These are phyloP conservation scores for Ictalurus furcatus DNA, from an alignment of 2,113 vertebrate species.

Conservation along the genomic window DNA sequence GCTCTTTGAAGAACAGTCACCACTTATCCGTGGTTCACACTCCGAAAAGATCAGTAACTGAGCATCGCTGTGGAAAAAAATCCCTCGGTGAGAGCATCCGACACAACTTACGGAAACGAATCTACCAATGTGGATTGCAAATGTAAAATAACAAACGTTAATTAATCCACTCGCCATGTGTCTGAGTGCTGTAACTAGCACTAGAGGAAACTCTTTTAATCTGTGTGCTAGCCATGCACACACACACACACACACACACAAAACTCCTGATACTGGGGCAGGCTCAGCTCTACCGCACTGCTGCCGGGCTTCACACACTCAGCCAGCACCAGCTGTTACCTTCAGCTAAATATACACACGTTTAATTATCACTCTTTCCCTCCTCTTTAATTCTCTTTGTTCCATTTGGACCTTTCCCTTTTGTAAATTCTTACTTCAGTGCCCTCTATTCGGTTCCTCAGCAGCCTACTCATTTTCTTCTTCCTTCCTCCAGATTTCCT, in stretches of 20 bases:
- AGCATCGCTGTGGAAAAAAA: neutral
- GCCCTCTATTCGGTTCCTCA: neutral
- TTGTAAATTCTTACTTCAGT: neutral
- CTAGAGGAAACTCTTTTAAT: neutral
- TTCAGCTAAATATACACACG: slow-evolving; percentile 54
- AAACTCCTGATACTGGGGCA: slow-evolving; percentile 5
- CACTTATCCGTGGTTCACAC: neutral
- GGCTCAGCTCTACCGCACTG: neutral
- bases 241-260: neutral
- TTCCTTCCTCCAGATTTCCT: neutral
- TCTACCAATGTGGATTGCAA: neutral
- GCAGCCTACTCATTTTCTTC: neutral
- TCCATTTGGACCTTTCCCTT: neutral
- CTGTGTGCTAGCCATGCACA: neutral
- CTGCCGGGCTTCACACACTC: slow-evolving; percentile 11
- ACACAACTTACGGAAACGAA: neutral
- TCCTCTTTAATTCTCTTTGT: neutral
- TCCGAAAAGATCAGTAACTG: neutral
- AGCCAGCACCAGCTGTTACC: slow-evolving; percentile 51
- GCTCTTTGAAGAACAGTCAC: neutral
- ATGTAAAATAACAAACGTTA: slow-evolving; percentile 2
- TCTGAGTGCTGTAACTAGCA: neutral
- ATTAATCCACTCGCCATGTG: neutral
- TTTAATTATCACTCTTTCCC: slow-evolving; percentile 57
- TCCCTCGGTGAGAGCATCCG: no score